Base-by-base conservation (phyloP, 2,113 vertebrate species). In the Pachycephala philippinensis region DNA sequence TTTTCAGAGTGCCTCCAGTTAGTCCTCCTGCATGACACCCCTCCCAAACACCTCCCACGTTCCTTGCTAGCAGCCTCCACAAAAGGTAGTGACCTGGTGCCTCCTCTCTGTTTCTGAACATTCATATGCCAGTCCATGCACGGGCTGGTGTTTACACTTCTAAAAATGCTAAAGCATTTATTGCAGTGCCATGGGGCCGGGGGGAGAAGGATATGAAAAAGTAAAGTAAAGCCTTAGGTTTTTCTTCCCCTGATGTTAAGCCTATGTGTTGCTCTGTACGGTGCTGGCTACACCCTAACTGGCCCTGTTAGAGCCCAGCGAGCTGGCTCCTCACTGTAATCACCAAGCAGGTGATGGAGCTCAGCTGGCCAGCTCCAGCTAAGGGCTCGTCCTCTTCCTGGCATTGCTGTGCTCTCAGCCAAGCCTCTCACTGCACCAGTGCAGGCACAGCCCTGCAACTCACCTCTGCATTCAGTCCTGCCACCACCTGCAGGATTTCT, bases 111-210 rank as follows among this genome's bases (percentile, higher is more conserved):
- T n/a, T 89, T 74, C 50, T 78, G 60, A 63, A 17, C 0, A 0
- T 24, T 54, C 5, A 13, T 13, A 5, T 17, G 10, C 7, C 15
- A 0, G 0, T 19, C 60, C 23, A 14, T 11, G 30, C 59, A 45
- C 12, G 4, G 42, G 27, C 17, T 81, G 40, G 9, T 11, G 16
- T 63, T 39, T 26, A 15, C 23, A 15, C 44, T 54, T 19, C 23
- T 49, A 9, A 76, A 76, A 47, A 59, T 35, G 18, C 39, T 56
- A 54, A 63, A 66, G 42, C 4, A 28, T 70, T 70, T 53, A 49
- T 10, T 77, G 20, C 21, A 40, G 21, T 26, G 13, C 3, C 15
- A 20, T 19, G 15, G 20, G 15, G 2, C 0, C 0, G 0, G 5
- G 9, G 27, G 9, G 4, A 8, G 21, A 24, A 52, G 54, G n/a